Base-by-base conservation (phyloP, 2,888 invertebrate genomes). In the Minunthozetes semirufus region DNA sequence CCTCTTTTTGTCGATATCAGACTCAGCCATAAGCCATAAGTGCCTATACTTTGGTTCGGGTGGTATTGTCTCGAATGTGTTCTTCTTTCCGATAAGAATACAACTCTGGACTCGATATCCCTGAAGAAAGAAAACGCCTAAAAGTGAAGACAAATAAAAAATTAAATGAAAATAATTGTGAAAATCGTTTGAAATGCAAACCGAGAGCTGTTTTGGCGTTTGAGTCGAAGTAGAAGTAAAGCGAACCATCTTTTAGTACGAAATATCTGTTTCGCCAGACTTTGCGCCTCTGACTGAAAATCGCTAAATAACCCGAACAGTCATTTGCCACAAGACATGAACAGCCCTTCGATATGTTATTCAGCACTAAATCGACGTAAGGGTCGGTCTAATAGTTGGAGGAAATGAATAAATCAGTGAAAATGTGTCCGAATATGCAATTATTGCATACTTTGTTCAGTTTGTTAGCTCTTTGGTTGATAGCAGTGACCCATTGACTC, bases 1-100 rank as follows among this genome's bases (percentile, higher is more conserved):
- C 95, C 94, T 89, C 85, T 93, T 93, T 82, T 91, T 92, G 81
- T 96, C 96, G 87, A 93, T 91, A 84, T 96, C 95, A 17, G 93
- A 91, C 82, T 96, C 95, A 0, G 94, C 91, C 82, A 92, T 90
- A 85, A 96, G 94, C 83, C 91, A 93, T 82, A 93, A 94, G 82
- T 91, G 91, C 80, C 93, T 88, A 82, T 94, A 90, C 79, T 89
- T 90, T 0, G 90, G 86, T 81, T 94, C 93, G 0, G 93, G 90
- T 72, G 96, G 94, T 82, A 92, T 88, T 75, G 95, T 88, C 84
- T 93, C 93, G 83, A 96, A 96, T 22, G 93, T 92, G 82, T 90
- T 91, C 82, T 93, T 93, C 84, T 92, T 92, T 72, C 91, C 91
- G n/a, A 91, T 90, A n/a, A 86, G 82, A 33, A 78, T 79, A 78